These are phyloP conservation scores for Sebastes trivittatus DNA, from an alignment of 2,797 vertebrate species.

Conservation along the genomic window DNA sequence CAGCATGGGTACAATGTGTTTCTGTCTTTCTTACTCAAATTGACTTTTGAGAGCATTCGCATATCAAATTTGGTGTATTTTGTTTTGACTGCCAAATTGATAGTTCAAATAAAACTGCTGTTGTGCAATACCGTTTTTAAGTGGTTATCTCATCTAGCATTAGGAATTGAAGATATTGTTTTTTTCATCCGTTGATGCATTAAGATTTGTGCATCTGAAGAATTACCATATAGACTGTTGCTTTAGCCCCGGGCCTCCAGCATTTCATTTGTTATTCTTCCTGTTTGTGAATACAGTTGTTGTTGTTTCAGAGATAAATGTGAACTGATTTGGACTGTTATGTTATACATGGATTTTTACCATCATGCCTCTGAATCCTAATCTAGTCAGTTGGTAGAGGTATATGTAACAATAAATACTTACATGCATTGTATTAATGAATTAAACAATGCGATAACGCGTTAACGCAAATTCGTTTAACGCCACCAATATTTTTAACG, in stretches of 20 bases:
- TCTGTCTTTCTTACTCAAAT: background rate
- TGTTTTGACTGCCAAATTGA: background rate
- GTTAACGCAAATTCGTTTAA: no score
- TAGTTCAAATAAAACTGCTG: background rate
- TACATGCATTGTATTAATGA: background rate
- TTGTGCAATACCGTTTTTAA: background rate
- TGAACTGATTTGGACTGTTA: background rate
- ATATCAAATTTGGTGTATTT: background rate
- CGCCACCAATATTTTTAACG: no score
- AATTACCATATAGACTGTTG: background rate
- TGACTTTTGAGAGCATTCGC: background rate
- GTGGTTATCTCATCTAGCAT: background rate
- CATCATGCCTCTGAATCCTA: constrained; percentile 1
- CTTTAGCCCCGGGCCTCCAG: background rate
- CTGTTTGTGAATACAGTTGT: background rate
- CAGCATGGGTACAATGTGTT: background rate
- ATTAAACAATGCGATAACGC: background rate
- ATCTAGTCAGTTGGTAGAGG: background rate
- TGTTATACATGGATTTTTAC: background rate
- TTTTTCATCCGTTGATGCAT: background rate
- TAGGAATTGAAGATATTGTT: background rate
- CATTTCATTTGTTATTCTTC: background rate
- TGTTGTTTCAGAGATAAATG: background rate
- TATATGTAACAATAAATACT: constrained; percentile 7
- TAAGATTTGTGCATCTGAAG: background rate